Percentiles rank a stretch among this genome's conserved stretches.
Evolutionary conservation across 2,797 vertebrate genomes (phyloP).

Genomic region (Lagorchestes hirsutus): DNA sequence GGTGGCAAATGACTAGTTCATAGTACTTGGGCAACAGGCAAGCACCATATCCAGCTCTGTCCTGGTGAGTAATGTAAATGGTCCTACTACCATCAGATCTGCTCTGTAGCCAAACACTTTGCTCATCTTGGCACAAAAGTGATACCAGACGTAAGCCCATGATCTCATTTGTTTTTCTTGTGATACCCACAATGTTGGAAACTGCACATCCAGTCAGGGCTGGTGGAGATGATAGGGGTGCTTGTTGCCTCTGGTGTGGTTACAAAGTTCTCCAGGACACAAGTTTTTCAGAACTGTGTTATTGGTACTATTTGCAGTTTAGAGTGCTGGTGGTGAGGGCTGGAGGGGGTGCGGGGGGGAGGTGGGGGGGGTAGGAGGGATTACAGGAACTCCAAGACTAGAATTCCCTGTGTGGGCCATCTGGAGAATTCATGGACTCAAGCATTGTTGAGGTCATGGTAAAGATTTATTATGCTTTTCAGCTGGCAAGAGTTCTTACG

Average conservation of each 20-base stretch:
- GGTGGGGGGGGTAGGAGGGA: no score
- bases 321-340: no score
- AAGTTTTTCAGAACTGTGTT: background rate
- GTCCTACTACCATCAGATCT: background rate
- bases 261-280: background rate
- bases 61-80: background rate
- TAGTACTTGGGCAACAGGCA: slow-evolving; percentile 8
- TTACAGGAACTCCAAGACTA: no score
- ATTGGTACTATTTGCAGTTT: background rate
- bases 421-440: no score
- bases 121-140: background rate
- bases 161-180: background rate
- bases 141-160: background rate
- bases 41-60: background rate
- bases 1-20: slow-evolving; percentile 29
- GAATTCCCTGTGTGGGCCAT: no score
- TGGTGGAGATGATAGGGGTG: background rate
- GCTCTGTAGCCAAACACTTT: background rate
- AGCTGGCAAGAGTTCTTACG: no score
- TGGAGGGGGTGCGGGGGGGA: no score
- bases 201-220: background rate
- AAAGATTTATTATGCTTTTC: no score
- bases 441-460: no score
- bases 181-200: background rate
- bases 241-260: background rate